A percentile compares a stretch with the other conserved stretches of the same genome.
Evolutionary conservation across 2,888 invertebrate species (phyloP).

Genomic region (Diplolepis rosae): DNA sequence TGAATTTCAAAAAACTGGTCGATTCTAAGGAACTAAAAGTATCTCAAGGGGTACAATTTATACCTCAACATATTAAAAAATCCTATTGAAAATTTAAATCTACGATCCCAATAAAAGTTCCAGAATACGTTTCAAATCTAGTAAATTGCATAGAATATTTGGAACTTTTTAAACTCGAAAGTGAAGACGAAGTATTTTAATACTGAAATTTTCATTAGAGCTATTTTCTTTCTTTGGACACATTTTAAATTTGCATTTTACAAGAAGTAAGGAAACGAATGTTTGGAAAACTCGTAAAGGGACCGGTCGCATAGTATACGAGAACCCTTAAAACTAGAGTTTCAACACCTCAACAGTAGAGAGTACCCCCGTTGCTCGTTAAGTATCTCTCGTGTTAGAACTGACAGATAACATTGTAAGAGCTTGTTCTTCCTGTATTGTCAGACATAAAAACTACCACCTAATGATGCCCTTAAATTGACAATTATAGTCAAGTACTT

Average conservation of each 20-base stretch:
- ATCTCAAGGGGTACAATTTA: no score
- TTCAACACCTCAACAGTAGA: neutral
- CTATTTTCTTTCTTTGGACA: no score
- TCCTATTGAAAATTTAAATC: no score
- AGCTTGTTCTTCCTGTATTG: slow-evolving; percentile 1
- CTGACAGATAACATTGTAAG: slow-evolving; percentile 29
- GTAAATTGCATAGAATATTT: no score
- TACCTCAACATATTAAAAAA: no score
- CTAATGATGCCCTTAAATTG: slow-evolving; percentile 22
- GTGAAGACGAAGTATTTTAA: no score
- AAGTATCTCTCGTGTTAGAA: slow-evolving; percentile 21
- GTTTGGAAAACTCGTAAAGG: neutral
- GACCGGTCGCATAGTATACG: neutral
- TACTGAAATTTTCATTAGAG: no score
- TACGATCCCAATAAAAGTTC: no score
- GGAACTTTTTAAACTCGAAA: no score
- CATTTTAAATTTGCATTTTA: neutral
- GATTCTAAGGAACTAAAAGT: no score
- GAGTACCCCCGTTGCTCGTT: slow-evolving; percentile 3
- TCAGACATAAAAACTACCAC: slow-evolving; percentile 7
- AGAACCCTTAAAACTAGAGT: neutral
- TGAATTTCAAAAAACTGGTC: no score
- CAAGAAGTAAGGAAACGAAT: neutral
- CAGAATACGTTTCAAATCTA: no score
- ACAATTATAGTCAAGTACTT: neutral